Percentiles rank a stretch among this genome's conserved stretches.
Conservation (phyloP, 2,797 vertebrate genomes). For the Melanotaenia nigrans region DNA sequence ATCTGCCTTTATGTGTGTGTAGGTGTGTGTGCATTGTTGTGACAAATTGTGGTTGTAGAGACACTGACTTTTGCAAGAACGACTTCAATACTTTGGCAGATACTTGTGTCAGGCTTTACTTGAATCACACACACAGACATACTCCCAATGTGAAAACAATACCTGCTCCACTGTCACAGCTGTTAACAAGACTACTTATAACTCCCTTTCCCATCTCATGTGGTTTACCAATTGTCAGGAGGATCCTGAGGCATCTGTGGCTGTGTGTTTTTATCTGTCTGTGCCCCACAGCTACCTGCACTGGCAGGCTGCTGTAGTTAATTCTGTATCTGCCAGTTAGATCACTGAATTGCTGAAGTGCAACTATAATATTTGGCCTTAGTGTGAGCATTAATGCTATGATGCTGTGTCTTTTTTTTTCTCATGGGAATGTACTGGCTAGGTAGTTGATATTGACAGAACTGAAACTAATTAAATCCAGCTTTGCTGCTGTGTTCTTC, state of each 20-base stretch:
- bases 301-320: conserved; percentile 18
- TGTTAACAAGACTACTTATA: neutral
- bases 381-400: neutral
- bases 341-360: conserved; percentile 18
- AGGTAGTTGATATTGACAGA: neutral
- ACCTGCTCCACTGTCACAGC: neutral
- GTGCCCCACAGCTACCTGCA: conserved; percentile 21
- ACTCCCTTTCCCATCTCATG: conserved; percentile 9
- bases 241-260: conserved; percentile 19
- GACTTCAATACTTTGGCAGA: neutral
- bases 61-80: neutral
- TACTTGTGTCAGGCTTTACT: neutral
- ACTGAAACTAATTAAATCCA: neutral
- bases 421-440: conserved; percentile 1
- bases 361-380: neutral
- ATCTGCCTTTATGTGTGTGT: too few relatives aligned
- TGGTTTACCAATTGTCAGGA: conserved; percentile 19
- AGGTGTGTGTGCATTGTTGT: neutral
- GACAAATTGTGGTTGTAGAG: too few relatives aligned
- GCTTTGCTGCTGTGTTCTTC: neutral
- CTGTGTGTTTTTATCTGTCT: conserved; percentile 9
- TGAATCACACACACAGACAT: too few relatives aligned
- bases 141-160: neutral
- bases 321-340: conserved; percentile 23
- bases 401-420: conserved; percentile 29